Evolutionary conservation across 2,797 vertebrate species (phyloP).

Genomic region (Antennarius maculatus): DNA sequence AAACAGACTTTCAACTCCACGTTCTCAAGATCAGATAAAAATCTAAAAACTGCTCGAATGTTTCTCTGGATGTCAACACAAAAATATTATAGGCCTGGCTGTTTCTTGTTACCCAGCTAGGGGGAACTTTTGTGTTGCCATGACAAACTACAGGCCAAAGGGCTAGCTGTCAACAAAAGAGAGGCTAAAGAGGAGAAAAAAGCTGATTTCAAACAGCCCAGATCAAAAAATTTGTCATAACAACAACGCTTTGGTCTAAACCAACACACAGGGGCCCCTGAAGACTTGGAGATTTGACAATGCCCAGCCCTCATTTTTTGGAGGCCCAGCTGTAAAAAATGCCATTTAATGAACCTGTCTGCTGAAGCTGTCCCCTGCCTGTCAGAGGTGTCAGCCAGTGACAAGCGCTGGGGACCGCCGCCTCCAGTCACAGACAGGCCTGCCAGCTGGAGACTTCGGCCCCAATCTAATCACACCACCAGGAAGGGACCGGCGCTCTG

Average conservation of each 20-base stretch:
- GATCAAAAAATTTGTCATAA: constrained; percentile 95
- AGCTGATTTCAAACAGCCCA: constrained; percentile 87
- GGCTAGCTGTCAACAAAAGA: constrained; percentile 83
- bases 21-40: constrained; percentile 5
- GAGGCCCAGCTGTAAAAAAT: constrained; percentile 99
- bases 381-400: constrained; percentile 99
- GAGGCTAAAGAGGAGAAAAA: constrained; percentile 83
- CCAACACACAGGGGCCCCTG: constrained; percentile 85
- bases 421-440: constrained; percentile 98
- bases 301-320: constrained; percentile 84
- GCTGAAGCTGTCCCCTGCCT: constrained; percentile 98
- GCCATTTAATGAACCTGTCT: constrained; percentile 99
- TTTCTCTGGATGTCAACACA: constrained; percentile 8
- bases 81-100: constrained; percentile 23
- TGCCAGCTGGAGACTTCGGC: constrained; percentile 99
- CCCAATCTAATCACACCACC: constrained; percentile 99
- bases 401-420: constrained; percentile 96
- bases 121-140: constrained; percentile 80
- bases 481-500: constrained; percentile 92
- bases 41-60: neutral
- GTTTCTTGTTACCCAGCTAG: constrained; percentile 35
- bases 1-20: neutral
- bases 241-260: constrained; percentile 91
- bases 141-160: constrained; percentile 88
- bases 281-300: constrained; percentile 87